These are phyloP conservation scores for Diorhabda carinulata DNA, from an alignment of 1,140 invertebrate species.

Conservation along the genomic window DNA sequence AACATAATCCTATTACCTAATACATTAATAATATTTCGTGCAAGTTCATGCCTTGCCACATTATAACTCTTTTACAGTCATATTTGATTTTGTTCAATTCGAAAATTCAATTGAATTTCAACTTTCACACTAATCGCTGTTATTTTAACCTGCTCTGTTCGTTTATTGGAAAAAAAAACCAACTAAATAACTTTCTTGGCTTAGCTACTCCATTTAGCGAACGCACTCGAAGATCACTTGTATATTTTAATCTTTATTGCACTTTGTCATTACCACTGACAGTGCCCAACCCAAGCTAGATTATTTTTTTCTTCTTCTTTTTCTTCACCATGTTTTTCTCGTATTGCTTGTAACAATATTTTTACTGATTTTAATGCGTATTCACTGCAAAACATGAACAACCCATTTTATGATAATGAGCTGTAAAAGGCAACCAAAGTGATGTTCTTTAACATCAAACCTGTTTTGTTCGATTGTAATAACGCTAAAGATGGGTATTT, in stretches of 20 bases:
- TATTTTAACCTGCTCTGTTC: no score
- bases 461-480: constrained; percentile 6
- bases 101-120: no score
- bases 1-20: no score
- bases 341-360: constrained; percentile 2
- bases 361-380: background rate
- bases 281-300: background rate
- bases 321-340: background rate
- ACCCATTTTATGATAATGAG: constrained; percentile 15
- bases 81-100: no score
- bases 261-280: background rate
- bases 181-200: no score
- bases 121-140: no score
- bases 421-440: constrained; percentile 13
- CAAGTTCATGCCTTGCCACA: no score
- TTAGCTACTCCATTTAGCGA: no score
- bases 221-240: background rate
- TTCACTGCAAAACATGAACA: constrained; percentile 16
- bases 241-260: constrained; percentile 3
- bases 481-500: constrained; percentile 12
- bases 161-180: no score
- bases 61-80: no score
- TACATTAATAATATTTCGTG: no score
- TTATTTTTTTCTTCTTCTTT: background rate
- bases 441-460: constrained; percentile 10